Evolutionary conservation across 2,888 invertebrate species (phyloP).

Genomic region (Lymantria monacha): DNA sequence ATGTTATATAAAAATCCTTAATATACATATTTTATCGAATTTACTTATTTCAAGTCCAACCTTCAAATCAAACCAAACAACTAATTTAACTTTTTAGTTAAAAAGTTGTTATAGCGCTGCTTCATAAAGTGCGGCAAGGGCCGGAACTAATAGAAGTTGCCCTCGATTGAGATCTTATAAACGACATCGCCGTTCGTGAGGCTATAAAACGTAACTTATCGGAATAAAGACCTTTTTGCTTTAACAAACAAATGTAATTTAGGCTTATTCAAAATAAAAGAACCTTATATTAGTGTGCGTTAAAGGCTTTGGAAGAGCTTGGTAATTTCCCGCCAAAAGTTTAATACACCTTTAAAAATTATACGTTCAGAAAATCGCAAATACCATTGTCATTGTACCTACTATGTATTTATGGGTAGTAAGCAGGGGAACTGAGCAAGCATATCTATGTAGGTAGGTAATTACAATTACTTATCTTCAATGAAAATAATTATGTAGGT

Average conservation of each 20-base stretch:
- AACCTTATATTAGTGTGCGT: constrained; percentile 18
- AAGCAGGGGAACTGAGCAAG: too few species aligned
- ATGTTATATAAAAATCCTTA: too few species aligned
- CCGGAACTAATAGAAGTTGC: constrained; percentile 50
- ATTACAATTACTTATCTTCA: too few species aligned
- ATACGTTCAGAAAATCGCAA: too few species aligned
- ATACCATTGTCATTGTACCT: too few species aligned
- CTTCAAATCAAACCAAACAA: not conserved
- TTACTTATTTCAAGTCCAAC: too few species aligned
- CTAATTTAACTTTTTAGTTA: constrained; percentile 9
- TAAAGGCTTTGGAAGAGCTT: constrained; percentile 16
- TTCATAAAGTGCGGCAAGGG: constrained; percentile 38
- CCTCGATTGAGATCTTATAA: constrained; percentile 35
- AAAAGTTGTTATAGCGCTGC: constrained; percentile 50
- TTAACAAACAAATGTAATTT: constrained; percentile 38
- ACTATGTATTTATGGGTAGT: too few species aligned
- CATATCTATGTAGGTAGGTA: too few species aligned
- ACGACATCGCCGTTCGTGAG: constrained; percentile 36
- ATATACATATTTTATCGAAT: too few species aligned
- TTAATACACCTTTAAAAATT: not conserved
- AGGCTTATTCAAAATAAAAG: constrained; percentile 30
- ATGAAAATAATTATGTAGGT: too few species aligned
- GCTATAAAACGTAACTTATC: constrained; percentile 55
- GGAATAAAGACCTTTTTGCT: constrained; percentile 48
- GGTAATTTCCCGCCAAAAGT: constrained; percentile 26